Conservation (phyloP, 2,888 invertebrate genomes). For the Ferdinandea cuprea region DNA sequence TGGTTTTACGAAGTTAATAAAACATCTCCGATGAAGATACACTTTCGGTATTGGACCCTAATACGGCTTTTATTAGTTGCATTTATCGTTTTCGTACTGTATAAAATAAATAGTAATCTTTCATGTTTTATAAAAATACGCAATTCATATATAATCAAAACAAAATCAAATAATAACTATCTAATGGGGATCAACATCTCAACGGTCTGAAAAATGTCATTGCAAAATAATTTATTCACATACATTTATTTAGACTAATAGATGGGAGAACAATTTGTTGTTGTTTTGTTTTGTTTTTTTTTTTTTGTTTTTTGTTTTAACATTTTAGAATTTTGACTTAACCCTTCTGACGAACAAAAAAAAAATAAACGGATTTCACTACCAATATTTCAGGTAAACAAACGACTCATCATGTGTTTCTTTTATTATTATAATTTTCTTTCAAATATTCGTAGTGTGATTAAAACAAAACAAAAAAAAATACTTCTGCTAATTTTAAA, state of each 20-base stretch:
- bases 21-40: too few relatives aligned
- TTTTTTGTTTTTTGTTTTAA: slow-evolving; percentile 26
- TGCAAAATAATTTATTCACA: background rate
- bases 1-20: too few relatives aligned
- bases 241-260: slow-evolving; percentile 2
- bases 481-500: slow-evolving; percentile 38
- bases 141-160: too few relatives aligned
- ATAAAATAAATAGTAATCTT: too few relatives aligned
- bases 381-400: slow-evolving; percentile 54
- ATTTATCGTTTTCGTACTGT: too few relatives aligned
- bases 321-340: slow-evolving; percentile 35
- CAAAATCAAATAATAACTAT: too few relatives aligned
- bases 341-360: slow-evolving; percentile 32
- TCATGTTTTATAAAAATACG: too few relatives aligned
- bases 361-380: slow-evolving; percentile 10
- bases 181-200: too few relatives aligned
- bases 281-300: too few relatives aligned
- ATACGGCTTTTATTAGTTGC: too few relatives aligned
- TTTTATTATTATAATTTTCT: slow-evolving; percentile 35
- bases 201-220: too few relatives aligned
- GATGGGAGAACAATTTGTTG: background rate
- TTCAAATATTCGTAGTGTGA: slow-evolving; percentile 51
- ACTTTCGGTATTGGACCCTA: too few relatives aligned
- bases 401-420: slow-evolving; percentile 55
- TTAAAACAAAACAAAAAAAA: slow-evolving; percentile 37